Evolutionary conservation across 2,113 vertebrate species (phyloP).

Genomic region (Cygnus atratus): DNA sequence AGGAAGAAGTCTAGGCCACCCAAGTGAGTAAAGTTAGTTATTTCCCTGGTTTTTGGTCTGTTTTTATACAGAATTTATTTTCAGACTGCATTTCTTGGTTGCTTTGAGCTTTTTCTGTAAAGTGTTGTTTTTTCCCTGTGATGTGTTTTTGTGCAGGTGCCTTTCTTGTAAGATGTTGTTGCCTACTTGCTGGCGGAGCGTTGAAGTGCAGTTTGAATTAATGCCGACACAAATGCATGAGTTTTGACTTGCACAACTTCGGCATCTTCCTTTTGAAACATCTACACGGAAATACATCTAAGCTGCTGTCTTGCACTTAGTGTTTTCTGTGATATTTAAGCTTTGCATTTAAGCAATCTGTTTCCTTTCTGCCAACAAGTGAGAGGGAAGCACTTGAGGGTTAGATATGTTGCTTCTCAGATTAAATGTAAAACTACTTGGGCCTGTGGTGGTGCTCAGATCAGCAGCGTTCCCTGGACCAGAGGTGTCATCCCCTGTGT

Average conservation of each 20-base stretch:
- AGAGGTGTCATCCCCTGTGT: not conserved
- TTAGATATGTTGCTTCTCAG: not conserved
- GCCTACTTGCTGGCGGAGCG: not conserved
- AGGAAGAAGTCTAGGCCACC: not conserved
- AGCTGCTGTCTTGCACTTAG: not conserved
- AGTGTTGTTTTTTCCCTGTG: not conserved
- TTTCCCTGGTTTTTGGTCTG: not conserved
- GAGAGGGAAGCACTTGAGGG: not conserved
- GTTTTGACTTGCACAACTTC: not conserved
- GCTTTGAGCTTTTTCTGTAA: not conserved
- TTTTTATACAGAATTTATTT: not conserved
- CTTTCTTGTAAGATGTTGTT: not conserved
- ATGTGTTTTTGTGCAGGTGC: not conserved
- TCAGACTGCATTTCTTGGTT: not conserved
- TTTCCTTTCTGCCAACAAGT: not conserved
- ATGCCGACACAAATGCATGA: not conserved
- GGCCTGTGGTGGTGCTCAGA: not conserved
- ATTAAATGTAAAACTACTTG: not conserved
- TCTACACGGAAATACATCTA: not conserved
- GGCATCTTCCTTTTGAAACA: not conserved
- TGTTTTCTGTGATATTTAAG: not conserved
- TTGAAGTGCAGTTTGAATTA: not conserved
- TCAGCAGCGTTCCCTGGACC: not conserved
- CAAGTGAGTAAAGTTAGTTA: not conserved
- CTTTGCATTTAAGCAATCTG: not conserved